Base-by-base conservation (phyloP, 1,140 invertebrate species). In the Anagrus nilaparvatae region DNA sequence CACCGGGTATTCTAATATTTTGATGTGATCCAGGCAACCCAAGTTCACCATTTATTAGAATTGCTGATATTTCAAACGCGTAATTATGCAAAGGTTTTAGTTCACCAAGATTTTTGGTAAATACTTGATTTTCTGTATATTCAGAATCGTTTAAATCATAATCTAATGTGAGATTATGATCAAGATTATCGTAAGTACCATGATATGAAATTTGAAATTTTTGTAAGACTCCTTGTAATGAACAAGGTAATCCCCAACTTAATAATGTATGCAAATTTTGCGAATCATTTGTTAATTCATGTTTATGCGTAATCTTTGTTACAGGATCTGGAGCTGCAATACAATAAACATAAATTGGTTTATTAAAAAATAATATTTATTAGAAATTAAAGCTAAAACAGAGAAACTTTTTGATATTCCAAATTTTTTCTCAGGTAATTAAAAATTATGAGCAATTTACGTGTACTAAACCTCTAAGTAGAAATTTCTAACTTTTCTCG, bases 41-140 rank as follows among this genome's bases (percentile, higher is more conserved):
- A 19, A 49, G 39, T 5, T 31, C 37, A 1, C 46, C 40, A 9
- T 13, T 31, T 5, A 58, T 43, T 46, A n/a, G n/a, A n/a, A 52
- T 56, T 4, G 53, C 45, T 5, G 48, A 48, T 17, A 65, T 40
- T 33, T 51, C 24, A 17, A 65, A 52, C 12, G 19, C 50, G 31
- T 65, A 65, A 42, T 35, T 55, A 23, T 63, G 60, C 16, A 59
- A 50, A n/a, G 53, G 55, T 20, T 35, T 52, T 8, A 63, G 28
- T 17, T 57, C 43, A 1, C 47, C 44, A 2, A 63, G 44, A 47
- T 50, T 47, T 8, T 49, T 41, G 8, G 12, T 38, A 16, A 54
- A 55, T 5, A 38, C 44, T 12, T 59, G 42, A 35, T 59, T 50
- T n/a, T 28, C 32, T 27, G 24, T 3, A 16, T 50, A 19, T 32